Evolutionary conservation across 2,113 vertebrate genomes (phyloP).

Genomic region (Phodopus roborovskii): DNA sequence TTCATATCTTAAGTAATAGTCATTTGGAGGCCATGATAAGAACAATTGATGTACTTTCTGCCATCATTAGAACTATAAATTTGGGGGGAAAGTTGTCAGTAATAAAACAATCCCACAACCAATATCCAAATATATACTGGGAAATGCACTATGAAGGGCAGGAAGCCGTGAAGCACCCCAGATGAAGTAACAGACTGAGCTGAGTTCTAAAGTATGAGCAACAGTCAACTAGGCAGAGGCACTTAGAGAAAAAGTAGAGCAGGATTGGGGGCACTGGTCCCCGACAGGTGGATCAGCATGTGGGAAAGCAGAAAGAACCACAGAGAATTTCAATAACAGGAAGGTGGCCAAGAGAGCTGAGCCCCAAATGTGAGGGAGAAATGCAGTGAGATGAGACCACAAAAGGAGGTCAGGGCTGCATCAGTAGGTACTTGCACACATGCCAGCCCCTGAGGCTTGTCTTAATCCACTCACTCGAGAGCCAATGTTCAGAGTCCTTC

Average conservation of each 20-base stretch:
- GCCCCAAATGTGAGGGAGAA: not conserved
- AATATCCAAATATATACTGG: not conserved
- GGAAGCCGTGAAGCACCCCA: not conserved
- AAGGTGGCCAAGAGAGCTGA: not conserved
- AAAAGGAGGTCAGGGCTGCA: not conserved
- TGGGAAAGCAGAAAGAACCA: conserved; percentile 16
- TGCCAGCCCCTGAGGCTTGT: not conserved
- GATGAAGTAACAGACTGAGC: not conserved
- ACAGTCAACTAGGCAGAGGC: not conserved
- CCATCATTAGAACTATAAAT: not conserved
- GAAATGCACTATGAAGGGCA: not conserved
- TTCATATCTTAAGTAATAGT: not conserved
- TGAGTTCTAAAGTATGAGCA: not conserved
- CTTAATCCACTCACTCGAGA: not conserved
- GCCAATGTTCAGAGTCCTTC: not conserved
- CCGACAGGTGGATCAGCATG: not conserved
- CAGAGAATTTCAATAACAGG: conserved; percentile 1
- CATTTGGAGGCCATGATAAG: not conserved
- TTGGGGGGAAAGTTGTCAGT: not conserved
- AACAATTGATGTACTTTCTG: not conserved
- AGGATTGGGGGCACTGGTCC: not conserved
- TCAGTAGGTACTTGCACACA: not conserved
- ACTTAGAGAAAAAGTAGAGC: not conserved
- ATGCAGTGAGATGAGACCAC: not conserved
- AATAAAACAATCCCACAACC: conserved; percentile 56